Conservation (phyloP, 2,888 invertebrate genomes). For the Lysandra coridon region DNA sequence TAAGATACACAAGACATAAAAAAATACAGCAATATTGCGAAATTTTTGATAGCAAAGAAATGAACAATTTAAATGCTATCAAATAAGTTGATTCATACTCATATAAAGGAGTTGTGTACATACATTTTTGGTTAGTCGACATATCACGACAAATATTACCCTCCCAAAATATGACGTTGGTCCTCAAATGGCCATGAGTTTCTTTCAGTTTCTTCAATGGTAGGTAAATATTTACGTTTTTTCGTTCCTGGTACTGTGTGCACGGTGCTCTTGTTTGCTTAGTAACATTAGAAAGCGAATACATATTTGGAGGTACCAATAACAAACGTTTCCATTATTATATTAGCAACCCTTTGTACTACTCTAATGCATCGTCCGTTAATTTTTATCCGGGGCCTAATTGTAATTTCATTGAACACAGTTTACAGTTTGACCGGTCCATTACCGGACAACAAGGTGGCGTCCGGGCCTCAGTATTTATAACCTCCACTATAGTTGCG, state of each 20-base stretch:
- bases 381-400: conserved; percentile 65
- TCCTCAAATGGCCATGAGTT: no score
- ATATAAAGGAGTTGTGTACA: no score
- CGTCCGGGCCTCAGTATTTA: conserved; percentile 75
- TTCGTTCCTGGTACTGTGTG: no score
- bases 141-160: no score
- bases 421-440: conserved; percentile 81
- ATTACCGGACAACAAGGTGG: conserved; percentile 78
- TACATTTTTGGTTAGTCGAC: no score
- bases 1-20: no score
- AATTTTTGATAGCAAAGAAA: not conserved
- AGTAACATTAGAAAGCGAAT: not conserved
- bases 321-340: conserved; percentile 47
- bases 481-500: conserved; percentile 79
- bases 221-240: no score
- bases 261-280: not conserved
- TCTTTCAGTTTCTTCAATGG: no score
- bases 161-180: no score
- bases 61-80: no score
- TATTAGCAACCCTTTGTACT: conserved; percentile 62
- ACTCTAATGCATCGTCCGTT: conserved; percentile 75
- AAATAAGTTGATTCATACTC: no score
- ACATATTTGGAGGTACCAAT: not conserved
- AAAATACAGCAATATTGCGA: conserved; percentile 38
- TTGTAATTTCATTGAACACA: conserved; percentile 81